Evolutionary conservation across 2,797 vertebrate species (phyloP), one percentile per base, ranked within the genome.

Genomic region (Dicrostonyx torquatus): DNA sequence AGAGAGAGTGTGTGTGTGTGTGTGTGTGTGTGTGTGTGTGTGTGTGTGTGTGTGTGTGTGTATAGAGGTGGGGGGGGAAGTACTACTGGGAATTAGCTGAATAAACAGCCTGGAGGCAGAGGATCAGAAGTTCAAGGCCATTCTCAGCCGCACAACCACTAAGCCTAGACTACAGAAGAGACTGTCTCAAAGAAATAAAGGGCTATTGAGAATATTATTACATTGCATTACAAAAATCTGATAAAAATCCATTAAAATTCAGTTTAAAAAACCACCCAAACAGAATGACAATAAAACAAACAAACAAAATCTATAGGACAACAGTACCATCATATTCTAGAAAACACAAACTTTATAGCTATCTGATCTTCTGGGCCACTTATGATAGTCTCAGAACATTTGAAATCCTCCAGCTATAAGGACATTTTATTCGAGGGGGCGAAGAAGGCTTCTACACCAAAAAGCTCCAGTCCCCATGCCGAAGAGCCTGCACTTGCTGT

Each of bases 191-290:
- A 43, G 18, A 11, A 66, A 79, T 12, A 24, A 64, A 26, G 40
- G 12, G 48, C 55, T 43, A 58, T 0, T 20, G 45, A 85, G 50
- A 70, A 79, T 29, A 80, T 34, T 31, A 43, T 2, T 53, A 24
- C 34, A 18, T 40, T 92, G 73, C 70, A 45, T 87, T 24, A 50
- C 20, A 77, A 93, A 40, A 88, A 66, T 85, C 40, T 43, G n/a
- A 93, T 53, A 78, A 95, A 89, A 90, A 48, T 37, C 53, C 55
- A 82, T 20, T 58, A 70, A 89, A 94, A 82, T 95, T 80, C 62
- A 95, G 29, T n/a, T 50, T 11, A 64, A 50, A 3, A 62, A 22
- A 68, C 2, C 7, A 82, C 26, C 26, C 58, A 31, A 83, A 83
- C 26, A 20, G 58, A 83, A 64, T 34, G 18, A 37, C 48, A 53